Conservation (phyloP, 2,888 invertebrate species). For the Conus canariensis region DNA sequence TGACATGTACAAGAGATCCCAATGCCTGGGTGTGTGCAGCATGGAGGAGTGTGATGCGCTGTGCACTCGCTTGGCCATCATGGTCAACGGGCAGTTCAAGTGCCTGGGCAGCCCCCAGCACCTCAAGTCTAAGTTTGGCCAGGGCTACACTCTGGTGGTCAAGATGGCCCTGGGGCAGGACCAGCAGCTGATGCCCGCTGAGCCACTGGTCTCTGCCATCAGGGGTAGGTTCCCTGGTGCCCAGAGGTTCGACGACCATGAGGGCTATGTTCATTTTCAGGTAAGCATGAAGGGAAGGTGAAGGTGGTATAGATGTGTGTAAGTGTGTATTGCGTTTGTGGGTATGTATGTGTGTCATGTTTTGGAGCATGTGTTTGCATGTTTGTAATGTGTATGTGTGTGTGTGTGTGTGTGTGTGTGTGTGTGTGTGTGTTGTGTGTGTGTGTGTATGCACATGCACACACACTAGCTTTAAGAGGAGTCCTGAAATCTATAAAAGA, state of each 20-base stretch:
- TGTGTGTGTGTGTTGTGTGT: neutral
- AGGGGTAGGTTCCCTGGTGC: constrained; percentile 81
- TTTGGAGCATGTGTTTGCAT: neutral
- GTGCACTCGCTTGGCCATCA: constrained; percentile 78
- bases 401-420: constrained; percentile 11
- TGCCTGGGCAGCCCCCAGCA: constrained; percentile 79
- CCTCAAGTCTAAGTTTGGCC: constrained; percentile 81
- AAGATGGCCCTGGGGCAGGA: constrained; percentile 70
- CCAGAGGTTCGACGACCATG: constrained; percentile 86
- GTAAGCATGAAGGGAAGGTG: constrained; percentile 54
- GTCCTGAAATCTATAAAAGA: no score
- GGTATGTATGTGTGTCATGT: neutral
- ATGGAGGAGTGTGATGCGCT: constrained; percentile 80
- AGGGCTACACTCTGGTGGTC: constrained; percentile 84
- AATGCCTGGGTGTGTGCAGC: constrained; percentile 53
- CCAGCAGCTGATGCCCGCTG: constrained; percentile 43
- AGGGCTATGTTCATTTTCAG: constrained; percentile 68
- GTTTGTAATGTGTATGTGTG: neutral
- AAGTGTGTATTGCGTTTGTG: neutral
- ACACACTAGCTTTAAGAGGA: no score
- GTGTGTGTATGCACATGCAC: no score
- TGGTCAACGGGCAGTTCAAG: constrained; percentile 79
- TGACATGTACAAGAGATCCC: no score
- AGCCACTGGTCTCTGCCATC: constrained; percentile 69
- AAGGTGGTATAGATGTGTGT: neutral